Conservation (phyloP, 2,797 vertebrate genomes). For the Melanotaenia parkinsoni region DNA sequence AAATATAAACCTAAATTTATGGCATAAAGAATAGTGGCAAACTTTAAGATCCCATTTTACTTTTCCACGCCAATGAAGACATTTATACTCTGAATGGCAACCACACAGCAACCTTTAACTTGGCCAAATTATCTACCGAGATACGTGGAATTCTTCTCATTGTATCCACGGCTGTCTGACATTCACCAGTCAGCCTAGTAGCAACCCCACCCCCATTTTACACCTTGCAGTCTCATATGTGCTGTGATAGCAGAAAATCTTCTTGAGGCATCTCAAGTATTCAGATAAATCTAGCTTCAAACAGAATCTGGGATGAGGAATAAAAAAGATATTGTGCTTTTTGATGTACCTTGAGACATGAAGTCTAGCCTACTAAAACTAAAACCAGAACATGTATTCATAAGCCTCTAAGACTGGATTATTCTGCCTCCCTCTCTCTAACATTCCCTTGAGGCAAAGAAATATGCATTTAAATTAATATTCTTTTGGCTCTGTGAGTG, state of each 20-base stretch:
- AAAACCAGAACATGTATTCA: conserved; percentile 8
- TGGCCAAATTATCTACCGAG: conserved; percentile 24
- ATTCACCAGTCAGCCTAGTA: conserved; percentile 36
- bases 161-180: conserved; percentile 52
- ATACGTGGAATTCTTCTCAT: conserved; percentile 42
- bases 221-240: conserved; percentile 28
- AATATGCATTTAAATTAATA: conserved; percentile 58
- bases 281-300: conserved; percentile 55
- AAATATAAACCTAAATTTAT: not conserved
- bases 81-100: conserved; percentile 13
- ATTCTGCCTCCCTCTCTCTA: not conserved
- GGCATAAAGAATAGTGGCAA: not conserved
- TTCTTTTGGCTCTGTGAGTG: conserved; percentile 33
- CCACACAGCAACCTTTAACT: conserved; percentile 42
- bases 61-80: conserved; percentile 34
- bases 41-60: conserved; percentile 11
- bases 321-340: conserved; percentile 48
- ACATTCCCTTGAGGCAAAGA: conserved; percentile 17
- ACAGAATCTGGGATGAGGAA: conserved; percentile 44
- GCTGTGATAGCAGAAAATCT: conserved; percentile 35
- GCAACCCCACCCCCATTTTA: conserved; percentile 7
- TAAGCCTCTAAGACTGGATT: not conserved
- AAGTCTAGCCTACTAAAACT: conserved; percentile 14
- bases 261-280: conserved; percentile 32
- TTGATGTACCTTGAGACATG: conserved; percentile 49